phyloP scores from a whole-genome alignment of 2,797 vertebrate species.

The Telmatherina bonti region DNA sequence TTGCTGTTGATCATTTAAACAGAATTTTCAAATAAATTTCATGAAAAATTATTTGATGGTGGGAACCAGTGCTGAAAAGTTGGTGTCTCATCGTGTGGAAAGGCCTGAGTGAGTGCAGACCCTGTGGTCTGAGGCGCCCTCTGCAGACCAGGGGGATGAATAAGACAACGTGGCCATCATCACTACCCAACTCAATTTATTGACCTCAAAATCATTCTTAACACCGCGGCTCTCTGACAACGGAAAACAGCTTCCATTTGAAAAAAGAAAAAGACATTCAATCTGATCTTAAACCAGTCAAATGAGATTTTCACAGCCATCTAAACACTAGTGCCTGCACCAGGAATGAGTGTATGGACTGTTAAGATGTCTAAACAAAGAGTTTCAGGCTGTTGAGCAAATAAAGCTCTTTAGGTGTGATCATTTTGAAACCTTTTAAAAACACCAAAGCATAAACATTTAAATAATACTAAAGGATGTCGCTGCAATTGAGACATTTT shows the following conservation, averaged over 20 bases:
- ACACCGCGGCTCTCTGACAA: conserved; percentile 31
- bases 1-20: conserved; percentile 64
- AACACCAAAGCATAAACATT: conserved; percentile 20
- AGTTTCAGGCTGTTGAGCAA: conserved; percentile 23
- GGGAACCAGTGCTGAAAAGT: conserved; percentile 7
- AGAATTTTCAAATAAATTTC: conserved; percentile 78
- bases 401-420: conserved; percentile 8
- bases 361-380: conserved; percentile 16
- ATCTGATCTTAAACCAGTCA: conserved; percentile 23
- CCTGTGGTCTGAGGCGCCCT: conserved; percentile 59
- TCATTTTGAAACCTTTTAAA: conserved; percentile 14
- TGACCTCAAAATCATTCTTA: conserved; percentile 51
- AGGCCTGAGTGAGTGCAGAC: not conserved
- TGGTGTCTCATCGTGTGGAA: not conserved
- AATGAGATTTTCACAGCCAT: conserved; percentile 43
- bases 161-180: not conserved
- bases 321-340: conserved; percentile 72
- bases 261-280: conserved; percentile 14
- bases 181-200: conserved; percentile 59
- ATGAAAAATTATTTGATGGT: conserved; percentile 57
- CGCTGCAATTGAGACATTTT: not conserved
- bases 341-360: conserved; percentile 54
- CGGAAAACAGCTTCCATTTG: conserved; percentile 13
- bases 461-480: conserved; percentile 22
- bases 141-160: conserved; percentile 56